phyloP scores from a whole-genome alignment of 1,140 invertebrate genomes.

The Ladona fulva region DNA sequence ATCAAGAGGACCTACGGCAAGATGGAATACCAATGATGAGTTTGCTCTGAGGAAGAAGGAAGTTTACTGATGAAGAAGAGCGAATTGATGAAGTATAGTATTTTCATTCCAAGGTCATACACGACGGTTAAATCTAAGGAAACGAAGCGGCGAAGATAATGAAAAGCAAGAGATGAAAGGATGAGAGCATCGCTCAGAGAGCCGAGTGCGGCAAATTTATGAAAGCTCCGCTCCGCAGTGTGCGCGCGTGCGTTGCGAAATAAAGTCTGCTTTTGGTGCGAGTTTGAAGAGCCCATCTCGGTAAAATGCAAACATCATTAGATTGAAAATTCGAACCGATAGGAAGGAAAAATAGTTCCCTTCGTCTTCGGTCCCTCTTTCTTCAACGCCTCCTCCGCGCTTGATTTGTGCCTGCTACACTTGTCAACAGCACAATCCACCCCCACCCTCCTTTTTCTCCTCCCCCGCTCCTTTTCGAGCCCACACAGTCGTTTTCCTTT shows the following conservation, averaged over 20 bases:
- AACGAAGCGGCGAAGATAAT: neutral
- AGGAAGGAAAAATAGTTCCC: neutral
- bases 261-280: neutral
- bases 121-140: neutral
- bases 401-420: neutral
- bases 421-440: neutral
- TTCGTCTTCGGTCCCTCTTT: neutral
- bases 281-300: neutral
- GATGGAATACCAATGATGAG: no score
- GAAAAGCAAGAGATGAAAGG: neutral
- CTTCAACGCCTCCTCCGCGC: neutral
- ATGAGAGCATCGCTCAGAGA: neutral
- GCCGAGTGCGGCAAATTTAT: neutral
- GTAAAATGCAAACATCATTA: constrained; percentile 10
- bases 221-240: neutral
- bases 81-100: no score
- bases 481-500: neutral
- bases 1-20: no score
- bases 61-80: no score
- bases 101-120: no score
- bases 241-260: neutral
- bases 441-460: neutral
- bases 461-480: neutral
- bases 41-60: no score
- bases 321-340: neutral